Evolutionary conservation across 2,113 vertebrate species (phyloP).

Genomic region (Silurus meridionalis): DNA sequence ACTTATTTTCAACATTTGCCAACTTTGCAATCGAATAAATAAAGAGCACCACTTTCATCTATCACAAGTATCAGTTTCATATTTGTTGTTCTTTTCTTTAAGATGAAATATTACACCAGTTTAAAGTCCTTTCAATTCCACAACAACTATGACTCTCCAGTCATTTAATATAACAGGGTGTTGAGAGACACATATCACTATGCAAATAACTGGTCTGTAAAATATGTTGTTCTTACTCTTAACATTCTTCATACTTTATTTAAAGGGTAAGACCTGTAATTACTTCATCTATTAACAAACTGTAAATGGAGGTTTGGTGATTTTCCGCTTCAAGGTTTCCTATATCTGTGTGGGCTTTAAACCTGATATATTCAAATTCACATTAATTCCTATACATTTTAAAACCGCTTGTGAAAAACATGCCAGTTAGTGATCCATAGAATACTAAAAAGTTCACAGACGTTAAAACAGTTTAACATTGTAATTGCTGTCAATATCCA

Average conservation of each 20-base stretch:
- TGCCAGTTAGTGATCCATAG: neutral
- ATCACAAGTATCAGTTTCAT: no score
- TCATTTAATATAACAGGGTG: neutral
- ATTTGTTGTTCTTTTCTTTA: neutral
- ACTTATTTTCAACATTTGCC: neutral
- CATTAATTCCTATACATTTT: neutral
- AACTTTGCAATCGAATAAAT: neutral
- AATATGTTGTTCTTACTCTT: neutral
- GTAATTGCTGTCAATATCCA: neutral
- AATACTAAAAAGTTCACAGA: neutral
- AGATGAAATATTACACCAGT: neutral
- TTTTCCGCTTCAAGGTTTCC: neutral
- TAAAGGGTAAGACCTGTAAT: constrained; percentile 7
- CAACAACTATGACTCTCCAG: neutral
- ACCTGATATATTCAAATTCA: neutral
- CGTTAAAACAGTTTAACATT: neutral
- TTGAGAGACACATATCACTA: neutral
- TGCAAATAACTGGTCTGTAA: neutral
- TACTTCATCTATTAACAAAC: neutral
- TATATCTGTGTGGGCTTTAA: neutral
- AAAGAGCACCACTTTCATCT: neutral
- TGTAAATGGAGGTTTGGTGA: neutral
- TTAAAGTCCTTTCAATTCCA: neutral
- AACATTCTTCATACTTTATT: neutral
- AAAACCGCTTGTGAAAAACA: neutral